Conservation (phyloP, 1,140 invertebrate genomes). For the Lucilia cuprina region DNA sequence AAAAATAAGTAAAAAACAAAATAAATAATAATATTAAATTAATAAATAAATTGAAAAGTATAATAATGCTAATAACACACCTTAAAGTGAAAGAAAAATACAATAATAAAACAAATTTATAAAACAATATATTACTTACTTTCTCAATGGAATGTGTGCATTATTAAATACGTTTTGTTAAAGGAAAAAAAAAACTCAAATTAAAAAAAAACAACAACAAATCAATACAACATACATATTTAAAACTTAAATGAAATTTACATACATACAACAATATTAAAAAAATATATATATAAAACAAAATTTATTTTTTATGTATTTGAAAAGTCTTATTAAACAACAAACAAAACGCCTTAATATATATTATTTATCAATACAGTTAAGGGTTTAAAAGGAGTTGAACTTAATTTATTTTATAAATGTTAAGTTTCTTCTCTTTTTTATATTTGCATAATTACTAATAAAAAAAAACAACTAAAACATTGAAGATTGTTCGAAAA, state of each 20-base stretch:
- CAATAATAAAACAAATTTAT: not conserved
- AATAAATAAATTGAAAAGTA: not conserved
- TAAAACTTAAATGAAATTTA: not conserved
- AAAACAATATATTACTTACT: not conserved
- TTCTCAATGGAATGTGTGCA: not conserved
- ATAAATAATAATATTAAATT: not conserved
- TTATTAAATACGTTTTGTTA: not conserved
- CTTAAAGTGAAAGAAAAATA: too few relatives aligned
- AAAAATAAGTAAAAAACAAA: conserved; percentile 21
- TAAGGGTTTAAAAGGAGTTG: not conserved
- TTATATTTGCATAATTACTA: too few relatives aligned
- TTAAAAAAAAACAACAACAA: not conserved
- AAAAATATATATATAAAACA: not conserved
- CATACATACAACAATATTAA: not conserved
- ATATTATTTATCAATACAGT: not conserved
- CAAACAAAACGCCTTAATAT: conserved; percentile 5
- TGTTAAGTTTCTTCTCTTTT: too few relatives aligned
- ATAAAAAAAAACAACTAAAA: too few relatives aligned
- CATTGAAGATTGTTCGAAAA: too few relatives aligned
- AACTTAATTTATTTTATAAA: too few relatives aligned
- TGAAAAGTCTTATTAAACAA: not conserved
- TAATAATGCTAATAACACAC: not conserved
- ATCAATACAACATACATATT: not conserved
- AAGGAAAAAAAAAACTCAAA: too few relatives aligned
- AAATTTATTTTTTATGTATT: conserved; percentile 6